Evolutionary conservation across 2,797 vertebrate genomes (phyloP).

Genomic region (Neostethus bicornis): DNA sequence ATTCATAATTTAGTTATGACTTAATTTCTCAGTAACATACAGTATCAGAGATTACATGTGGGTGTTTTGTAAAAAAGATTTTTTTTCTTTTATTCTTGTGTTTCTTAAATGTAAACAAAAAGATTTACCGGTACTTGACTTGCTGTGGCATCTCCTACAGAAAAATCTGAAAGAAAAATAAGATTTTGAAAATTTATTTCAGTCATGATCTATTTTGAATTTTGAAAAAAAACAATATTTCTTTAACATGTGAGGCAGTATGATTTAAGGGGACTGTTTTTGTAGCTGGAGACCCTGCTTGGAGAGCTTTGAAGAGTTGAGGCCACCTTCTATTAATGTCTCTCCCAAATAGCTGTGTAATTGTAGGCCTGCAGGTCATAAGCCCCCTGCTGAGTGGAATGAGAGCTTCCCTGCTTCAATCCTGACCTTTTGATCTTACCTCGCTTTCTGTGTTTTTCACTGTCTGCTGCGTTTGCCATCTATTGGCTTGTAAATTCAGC

Average conservation of each 20-base stretch:
- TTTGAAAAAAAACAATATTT: neutral
- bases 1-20: too few relatives aligned
- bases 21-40: too few relatives aligned
- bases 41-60: too few relatives aligned
- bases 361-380: constrained; percentile 66
- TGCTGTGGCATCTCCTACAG: too few relatives aligned
- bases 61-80: too few relatives aligned
- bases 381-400: constrained; percentile 62
- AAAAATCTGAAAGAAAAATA: too few relatives aligned
- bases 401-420: constrained; percentile 64
- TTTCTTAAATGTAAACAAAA: too few relatives aligned
- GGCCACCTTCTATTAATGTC: constrained; percentile 40
- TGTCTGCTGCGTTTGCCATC: constrained; percentile 19
- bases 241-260: constrained; percentile 15
- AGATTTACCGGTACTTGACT: too few relatives aligned
- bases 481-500: constrained; percentile 15
- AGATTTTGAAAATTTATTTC: too few relatives aligned
- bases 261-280: constrained; percentile 31
- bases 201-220: too few relatives aligned
- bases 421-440: constrained; percentile 60
- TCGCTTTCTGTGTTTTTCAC: constrained; percentile 47
- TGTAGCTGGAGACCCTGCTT: constrained; percentile 24
- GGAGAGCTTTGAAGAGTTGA: constrained; percentile 29
- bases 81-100: too few relatives aligned
- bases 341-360: constrained; percentile 70